Conservation (phyloP, 1,140 invertebrate species). For the Wiebesia pumilae region DNA sequence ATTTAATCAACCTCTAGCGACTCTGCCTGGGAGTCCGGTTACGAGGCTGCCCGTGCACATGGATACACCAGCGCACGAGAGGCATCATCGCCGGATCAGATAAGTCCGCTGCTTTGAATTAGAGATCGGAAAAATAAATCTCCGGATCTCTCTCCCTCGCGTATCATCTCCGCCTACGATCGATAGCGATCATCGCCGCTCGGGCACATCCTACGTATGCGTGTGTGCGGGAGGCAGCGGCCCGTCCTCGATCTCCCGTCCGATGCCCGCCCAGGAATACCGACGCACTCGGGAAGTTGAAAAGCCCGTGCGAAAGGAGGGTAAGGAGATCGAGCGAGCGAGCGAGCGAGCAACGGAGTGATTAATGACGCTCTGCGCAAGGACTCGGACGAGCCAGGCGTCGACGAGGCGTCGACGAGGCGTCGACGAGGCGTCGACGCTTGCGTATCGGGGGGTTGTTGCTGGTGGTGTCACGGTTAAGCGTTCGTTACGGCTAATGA, state of each 20-base stretch:
- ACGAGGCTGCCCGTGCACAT: too few species aligned
- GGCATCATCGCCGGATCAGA: not conserved
- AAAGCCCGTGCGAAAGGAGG: not conserved
- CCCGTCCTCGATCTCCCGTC: not conserved
- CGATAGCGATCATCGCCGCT: conserved; percentile 18
- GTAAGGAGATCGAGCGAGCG: not conserved
- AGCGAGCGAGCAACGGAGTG: not conserved
- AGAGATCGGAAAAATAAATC: conserved; percentile 32
- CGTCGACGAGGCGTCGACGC: not conserved
- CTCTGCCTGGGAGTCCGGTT: not conserved
- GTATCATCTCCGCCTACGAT: conserved; percentile 33
- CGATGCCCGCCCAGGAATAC: not conserved
- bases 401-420: not conserved
- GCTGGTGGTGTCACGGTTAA: not conserved
- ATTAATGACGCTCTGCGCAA: not conserved
- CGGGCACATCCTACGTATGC: not conserved
- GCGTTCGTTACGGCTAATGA: not conserved
- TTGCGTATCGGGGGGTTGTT: too few species aligned
- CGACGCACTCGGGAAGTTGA: not conserved
- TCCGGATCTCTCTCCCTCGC: not conserved
- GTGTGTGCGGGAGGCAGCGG: not conserved
- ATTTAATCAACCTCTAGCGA: not conserved
- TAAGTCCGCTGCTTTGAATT: not conserved
- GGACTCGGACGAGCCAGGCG: not conserved
- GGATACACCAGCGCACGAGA: not conserved